Conservation (phyloP, 2,888 invertebrate genomes). For the Caenorhabditis doughertyi region DNA sequence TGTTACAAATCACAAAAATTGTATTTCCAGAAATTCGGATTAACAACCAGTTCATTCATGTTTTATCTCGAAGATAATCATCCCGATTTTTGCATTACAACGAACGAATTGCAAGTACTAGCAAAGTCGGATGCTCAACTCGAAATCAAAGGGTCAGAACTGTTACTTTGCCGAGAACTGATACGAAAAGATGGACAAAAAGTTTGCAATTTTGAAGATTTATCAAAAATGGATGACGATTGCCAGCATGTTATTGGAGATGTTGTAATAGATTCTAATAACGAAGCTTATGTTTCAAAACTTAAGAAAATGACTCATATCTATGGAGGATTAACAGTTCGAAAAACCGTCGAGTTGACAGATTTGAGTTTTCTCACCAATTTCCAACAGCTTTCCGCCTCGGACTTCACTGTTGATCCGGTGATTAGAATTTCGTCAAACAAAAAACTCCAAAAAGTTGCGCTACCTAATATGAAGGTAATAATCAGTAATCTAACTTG, state of each 20-base stretch:
- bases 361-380: neutral
- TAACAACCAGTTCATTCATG: neutral
- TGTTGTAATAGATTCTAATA: neutral
- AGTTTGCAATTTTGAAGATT: neutral
- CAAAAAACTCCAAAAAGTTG: neutral
- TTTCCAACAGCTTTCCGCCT: neutral
- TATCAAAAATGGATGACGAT: too few relatives aligned
- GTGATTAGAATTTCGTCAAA: neutral
- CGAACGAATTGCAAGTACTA: neutral
- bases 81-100: slow-evolving; percentile 15
- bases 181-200: slow-evolving; percentile 10
- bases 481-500: too few relatives aligned
- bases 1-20: too few relatives aligned
- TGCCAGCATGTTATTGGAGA: slow-evolving; percentile 23
- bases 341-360: neutral
- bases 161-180: neutral
- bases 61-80: neutral
- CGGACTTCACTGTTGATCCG: neutral
- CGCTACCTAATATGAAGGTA: neutral
- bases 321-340: neutral
- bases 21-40: too few relatives aligned
- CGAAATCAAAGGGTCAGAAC: too few relatives aligned
- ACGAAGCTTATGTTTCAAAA: slow-evolving; percentile 4
- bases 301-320: neutral
- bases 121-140: neutral